Percentiles rank a stretch among this genome's conserved stretches.
phyloP scores from a whole-genome alignment of 2,113 vertebrate species.

The Eonycteris spelaea region DNA sequence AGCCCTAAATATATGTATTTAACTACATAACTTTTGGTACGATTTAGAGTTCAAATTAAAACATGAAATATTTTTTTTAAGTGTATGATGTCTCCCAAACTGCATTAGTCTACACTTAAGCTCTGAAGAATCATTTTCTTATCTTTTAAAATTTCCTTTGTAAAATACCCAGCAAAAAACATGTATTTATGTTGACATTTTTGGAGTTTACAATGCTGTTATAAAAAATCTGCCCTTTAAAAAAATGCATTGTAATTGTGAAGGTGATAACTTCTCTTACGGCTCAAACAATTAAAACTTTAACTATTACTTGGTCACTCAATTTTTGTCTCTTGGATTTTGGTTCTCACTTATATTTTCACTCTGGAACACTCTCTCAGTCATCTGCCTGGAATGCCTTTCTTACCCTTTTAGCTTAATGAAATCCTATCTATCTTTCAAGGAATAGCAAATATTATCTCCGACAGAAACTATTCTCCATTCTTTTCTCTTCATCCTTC shows the following conservation, averaged over 20 bases:
- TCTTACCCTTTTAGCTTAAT: neutral
- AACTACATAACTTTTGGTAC: neutral
- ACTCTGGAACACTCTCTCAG: neutral
- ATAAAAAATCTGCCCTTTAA: neutral
- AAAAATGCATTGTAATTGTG: neutral
- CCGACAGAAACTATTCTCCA: neutral
- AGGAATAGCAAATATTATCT: neutral
- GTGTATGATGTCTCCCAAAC: neutral
- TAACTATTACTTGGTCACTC: neutral
- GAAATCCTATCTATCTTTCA: neutral
- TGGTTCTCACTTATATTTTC: neutral
- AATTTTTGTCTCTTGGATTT: neutral
- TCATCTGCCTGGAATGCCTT: neutral
- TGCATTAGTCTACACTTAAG: neutral
- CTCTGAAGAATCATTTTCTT: neutral
- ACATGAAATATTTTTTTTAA: neutral
- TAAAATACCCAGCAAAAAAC: neutral
- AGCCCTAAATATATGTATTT: neutral
- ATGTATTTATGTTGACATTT: neutral
- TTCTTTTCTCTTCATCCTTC: neutral
- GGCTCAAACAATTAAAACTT: neutral
- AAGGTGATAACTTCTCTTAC: neutral
- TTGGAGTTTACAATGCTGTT: neutral
- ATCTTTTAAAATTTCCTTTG: conserved; percentile 22
- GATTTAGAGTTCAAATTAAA: conserved; percentile 1